These are phyloP conservation scores for Pluvialis apricaria DNA, from an alignment of 2,113 vertebrate species.

Conservation along the genomic window DNA sequence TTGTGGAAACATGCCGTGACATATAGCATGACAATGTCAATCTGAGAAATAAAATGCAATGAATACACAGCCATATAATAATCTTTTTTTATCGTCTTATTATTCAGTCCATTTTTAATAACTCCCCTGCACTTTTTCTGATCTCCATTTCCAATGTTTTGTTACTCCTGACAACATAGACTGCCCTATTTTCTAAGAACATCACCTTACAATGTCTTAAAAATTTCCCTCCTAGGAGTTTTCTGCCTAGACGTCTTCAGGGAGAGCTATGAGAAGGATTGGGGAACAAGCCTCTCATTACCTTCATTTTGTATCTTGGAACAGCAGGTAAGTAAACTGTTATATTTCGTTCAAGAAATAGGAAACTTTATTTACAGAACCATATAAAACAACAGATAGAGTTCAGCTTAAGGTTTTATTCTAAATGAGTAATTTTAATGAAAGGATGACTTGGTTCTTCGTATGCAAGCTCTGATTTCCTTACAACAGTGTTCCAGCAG, in stretches of 20 bases:
- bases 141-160: neutral
- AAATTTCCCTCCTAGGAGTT: neutral
- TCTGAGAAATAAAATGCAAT: neutral
- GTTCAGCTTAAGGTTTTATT: neutral
- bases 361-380: neutral
- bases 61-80: neutral
- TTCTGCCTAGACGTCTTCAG: neutral
- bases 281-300: neutral
- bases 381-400: neutral
- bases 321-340: neutral
- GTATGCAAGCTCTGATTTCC: neutral
- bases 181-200: neutral
- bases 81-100: neutral
- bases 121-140: neutral
- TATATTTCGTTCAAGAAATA: neutral
- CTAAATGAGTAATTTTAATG: neutral
- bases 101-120: neutral
- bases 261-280: neutral
- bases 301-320: neutral
- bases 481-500: rapidly evolving
- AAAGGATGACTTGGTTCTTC: neutral
- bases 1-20: neutral
- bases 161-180: neutral
- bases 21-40: neutral
- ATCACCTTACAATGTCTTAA: neutral